Evolutionary conservation across 2,113 vertebrate species (phyloP).

Genomic region (Accipiter cooperii): DNA sequence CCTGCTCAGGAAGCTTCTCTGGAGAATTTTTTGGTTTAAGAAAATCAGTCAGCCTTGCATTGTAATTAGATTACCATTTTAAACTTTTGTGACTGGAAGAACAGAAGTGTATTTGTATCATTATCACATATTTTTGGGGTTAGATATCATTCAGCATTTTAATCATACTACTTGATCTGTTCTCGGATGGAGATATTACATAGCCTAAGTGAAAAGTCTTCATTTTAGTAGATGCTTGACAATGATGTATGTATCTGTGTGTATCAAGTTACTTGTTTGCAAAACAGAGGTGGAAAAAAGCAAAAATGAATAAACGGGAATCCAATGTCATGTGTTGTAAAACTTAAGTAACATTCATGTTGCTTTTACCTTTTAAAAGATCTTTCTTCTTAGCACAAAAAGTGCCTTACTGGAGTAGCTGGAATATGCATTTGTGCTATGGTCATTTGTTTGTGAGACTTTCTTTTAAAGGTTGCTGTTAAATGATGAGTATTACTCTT

Average conservation of each 20-base stretch:
- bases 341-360: background rate
- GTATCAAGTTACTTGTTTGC: background rate
- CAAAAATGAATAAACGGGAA: background rate
- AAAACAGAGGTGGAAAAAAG: background rate
- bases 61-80: conserved; percentile 51
- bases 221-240: background rate
- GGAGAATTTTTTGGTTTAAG: conserved; percentile 9
- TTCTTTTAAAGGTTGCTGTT: background rate
- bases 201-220: background rate
- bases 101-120: conserved; percentile 31
- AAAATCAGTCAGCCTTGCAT: conserved; percentile 30
- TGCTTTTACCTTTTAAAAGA: background rate
- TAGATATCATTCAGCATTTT: background rate
- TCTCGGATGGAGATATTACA: background rate
- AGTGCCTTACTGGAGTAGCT: background rate
- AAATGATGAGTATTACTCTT: background rate
- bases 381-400: background rate
- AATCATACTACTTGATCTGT: background rate
- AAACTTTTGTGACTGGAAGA: conserved; percentile 5
- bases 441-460: background rate
- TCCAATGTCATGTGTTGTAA: background rate
- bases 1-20: conserved; percentile 43
- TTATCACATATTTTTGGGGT: background rate
- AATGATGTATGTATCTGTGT: background rate
- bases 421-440: background rate